Base-by-base conservation (phyloP, 2,888 invertebrate genomes). In the Stenurella melanura region DNA sequence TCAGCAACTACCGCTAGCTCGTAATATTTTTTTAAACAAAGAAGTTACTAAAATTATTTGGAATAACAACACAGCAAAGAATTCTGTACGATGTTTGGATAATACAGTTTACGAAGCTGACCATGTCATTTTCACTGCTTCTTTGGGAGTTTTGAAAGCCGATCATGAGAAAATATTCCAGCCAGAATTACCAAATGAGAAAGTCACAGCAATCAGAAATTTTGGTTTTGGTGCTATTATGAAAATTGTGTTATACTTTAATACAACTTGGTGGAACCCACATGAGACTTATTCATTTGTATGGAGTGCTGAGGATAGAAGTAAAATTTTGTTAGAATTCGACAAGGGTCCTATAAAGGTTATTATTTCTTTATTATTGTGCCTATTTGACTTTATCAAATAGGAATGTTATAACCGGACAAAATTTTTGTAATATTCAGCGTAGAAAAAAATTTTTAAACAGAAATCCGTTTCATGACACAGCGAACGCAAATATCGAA, bases 121-220 rank as follows among this genome's bases (percentile, higher is more conserved):
- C 79, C 92, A 92, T 82, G 93, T 93, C 0, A 92, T 95, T 19
- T 89, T 93, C 1, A 94, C 95, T 0, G 81, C 85, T 15, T 85
- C 85, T 6, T 73, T 84, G 56, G 85, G 85, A 11, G 85, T 85
- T 0, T 69, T 85, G 50, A 85, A 85, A 79, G 80, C 80, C 7
- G 60, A 60, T 11, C 76, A 84, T 60, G 50, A 76, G 17, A 75
- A 67, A 19, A 54, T 85, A 30, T 85, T 85, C 73, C 26, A 69
- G 17, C 85, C 85, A 0, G 21, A 58, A 3, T 75, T 85, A 18
- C 82, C 83, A 9, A 70, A 69, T 30, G 69, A 77, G 1, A 85
- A 85, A 75, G 38, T 78, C 17, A 73, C 79, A 0, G 84, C 85
- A 11, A 83, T 85, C 17, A 75, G 81, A 74, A 54, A 75, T 12